Evolutionary conservation across 2,888 invertebrate genomes (phyloP).

Genomic region (Trachelus tabidus): DNA sequence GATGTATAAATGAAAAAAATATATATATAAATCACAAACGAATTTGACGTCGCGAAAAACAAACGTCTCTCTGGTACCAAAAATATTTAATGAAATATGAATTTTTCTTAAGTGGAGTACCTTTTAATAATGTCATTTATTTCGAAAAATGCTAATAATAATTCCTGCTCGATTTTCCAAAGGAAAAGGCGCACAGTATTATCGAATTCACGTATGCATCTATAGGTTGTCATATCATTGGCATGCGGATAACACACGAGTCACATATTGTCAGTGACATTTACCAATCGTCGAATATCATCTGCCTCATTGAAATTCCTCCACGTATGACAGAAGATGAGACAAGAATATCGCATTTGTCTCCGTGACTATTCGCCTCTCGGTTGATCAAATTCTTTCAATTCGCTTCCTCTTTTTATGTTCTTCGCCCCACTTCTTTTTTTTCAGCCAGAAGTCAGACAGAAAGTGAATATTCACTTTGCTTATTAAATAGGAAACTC

Average conservation of each 20-base stretch:
- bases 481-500: neutral
- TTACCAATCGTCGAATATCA: slow-evolving; percentile 54
- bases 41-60: neutral
- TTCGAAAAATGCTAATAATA: neutral
- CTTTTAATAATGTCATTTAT: neutral
- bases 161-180: neutral
- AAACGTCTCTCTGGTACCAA: neutral
- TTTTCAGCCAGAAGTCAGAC: slow-evolving; percentile 10
- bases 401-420: neutral
- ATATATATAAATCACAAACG: neutral
- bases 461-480: slow-evolving; percentile 13
- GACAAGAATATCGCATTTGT: slow-evolving; percentile 53
- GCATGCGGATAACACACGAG: slow-evolving; percentile 43
- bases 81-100: neutral
- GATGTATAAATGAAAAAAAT: neutral
- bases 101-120: neutral
- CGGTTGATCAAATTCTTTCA: slow-evolving; percentile 45
- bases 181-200: neutral
- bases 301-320: slow-evolving; percentile 54
- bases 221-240: slow-evolving; percentile 27
- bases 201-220: neutral
- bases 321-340: slow-evolving; percentile 41
- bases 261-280: slow-evolving; percentile 49
- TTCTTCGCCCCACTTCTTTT: slow-evolving; percentile 24
- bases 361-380: slow-evolving; percentile 28